These are phyloP conservation scores for Hemibates koningsi DNA, from an alignment of 2,113 vertebrate species.

Conservation along the genomic window DNA sequence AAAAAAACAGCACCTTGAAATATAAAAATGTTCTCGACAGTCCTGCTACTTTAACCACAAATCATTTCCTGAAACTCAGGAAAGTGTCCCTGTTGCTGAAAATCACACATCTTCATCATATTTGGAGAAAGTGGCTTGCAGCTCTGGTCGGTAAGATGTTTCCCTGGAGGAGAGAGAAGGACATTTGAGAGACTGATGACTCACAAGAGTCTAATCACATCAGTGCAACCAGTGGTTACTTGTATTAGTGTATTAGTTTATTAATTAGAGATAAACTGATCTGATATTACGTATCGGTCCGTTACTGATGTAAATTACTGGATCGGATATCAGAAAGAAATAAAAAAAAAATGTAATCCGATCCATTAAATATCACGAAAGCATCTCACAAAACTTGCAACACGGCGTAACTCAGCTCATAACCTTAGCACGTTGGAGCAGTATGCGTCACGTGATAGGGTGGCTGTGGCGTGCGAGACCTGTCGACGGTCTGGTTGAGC, in stretches of 20 bases:
- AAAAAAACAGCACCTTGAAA: background rate
- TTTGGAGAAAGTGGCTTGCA: background rate
- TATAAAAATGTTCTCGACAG: background rate
- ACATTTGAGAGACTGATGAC: background rate
- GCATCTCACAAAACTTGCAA: fast-evolving
- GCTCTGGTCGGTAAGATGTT: background rate
- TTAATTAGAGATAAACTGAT: no score
- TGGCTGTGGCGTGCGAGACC: no score
- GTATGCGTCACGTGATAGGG: fast-evolving
- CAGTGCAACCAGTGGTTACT: background rate
- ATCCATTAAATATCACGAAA: no score
- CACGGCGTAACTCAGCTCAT: no score
- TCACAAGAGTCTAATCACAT: background rate
- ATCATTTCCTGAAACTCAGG: background rate
- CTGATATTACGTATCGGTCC: no score
- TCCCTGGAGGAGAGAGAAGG: background rate
- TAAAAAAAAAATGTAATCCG: no score
- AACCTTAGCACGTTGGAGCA: fast-evolving
- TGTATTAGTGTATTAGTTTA: background rate
- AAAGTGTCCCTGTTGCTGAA: background rate
- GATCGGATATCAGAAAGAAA: fast-evolving
- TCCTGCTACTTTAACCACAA: background rate
- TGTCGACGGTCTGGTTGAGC: no score
- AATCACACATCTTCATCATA: background rate
- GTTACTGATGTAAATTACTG: no score